Evolutionary conservation across 1,140 invertebrate genomes (phyloP).

Genomic region (Olivierus martensii): DNA sequence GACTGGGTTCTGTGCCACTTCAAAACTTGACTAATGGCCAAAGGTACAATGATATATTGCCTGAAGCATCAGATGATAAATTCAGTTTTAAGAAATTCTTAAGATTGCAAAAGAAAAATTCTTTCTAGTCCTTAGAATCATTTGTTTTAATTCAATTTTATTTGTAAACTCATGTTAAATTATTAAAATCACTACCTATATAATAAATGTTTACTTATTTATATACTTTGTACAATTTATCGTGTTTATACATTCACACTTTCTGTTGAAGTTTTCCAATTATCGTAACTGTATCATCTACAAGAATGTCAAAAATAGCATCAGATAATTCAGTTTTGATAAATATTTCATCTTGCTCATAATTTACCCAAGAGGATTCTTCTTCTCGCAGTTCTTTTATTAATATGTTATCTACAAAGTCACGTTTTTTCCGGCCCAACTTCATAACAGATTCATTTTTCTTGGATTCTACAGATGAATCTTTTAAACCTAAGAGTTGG

Average conservation of each 20-base stretch:
- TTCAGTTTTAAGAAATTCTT: slow-evolving; percentile 13
- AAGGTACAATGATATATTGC: neutral
- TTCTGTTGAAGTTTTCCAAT: slow-evolving; percentile 8
- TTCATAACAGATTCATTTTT: slow-evolving; percentile 30
- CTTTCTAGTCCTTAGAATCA: slow-evolving; percentile 9
- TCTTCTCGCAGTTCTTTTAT: slow-evolving; percentile 51
- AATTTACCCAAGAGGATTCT: slow-evolving; percentile 54
- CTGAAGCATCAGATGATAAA: neutral
- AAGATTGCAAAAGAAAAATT: slow-evolving; percentile 14
- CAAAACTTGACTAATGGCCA: slow-evolving; percentile 10
- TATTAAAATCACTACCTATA: too few species aligned
- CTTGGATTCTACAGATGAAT: neutral
- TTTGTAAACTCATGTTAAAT: too few species aligned
- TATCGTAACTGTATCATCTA: slow-evolving; percentile 42
- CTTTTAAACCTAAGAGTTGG: neutral
- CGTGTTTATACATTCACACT: too few species aligned
- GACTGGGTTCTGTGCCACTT: slow-evolving; percentile 1
- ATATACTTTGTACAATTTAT: neutral
- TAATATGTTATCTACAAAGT: slow-evolving; percentile 54
- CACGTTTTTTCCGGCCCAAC: slow-evolving; percentile 47
- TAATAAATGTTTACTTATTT: neutral
- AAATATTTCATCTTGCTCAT: slow-evolving; percentile 48
- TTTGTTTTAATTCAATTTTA: too few species aligned
- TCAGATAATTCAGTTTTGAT: slow-evolving; percentile 51
- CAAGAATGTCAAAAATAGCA: slow-evolving; percentile 43